Conservation (phyloP, 30 jellyfish, hydroid and myxozoan genomes). For the Morbakka virulenta region DNA sequence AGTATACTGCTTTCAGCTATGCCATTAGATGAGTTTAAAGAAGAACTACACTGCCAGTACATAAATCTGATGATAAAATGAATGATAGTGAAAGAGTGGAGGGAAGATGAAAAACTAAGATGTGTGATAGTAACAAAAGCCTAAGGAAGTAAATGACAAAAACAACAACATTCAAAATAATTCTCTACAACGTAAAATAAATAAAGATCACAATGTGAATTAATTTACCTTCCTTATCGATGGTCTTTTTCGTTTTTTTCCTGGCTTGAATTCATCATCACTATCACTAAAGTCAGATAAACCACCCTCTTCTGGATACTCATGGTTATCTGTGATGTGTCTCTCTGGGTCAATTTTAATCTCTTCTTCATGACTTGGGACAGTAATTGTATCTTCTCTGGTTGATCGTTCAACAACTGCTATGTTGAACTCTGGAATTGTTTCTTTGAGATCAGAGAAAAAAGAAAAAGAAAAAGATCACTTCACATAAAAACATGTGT, state of each 20-base stretch:
- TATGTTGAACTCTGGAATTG: neutral
- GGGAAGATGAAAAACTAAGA: too few species aligned
- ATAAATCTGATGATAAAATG: too few species aligned
- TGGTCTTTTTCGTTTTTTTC: slow-evolving; percentile 54
- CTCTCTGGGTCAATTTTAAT: neutral
- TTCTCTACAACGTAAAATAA: too few species aligned
- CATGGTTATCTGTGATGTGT: slow-evolving; percentile 11
- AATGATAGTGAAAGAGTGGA: too few species aligned
- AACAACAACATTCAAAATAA: too few species aligned
- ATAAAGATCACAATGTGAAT: too few species aligned
- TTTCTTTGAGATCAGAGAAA: neutral
- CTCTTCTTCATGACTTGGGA: neutral
- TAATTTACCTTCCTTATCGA: slow-evolving; percentile 44
- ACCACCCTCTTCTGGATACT: slow-evolving; percentile 54
- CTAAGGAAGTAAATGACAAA: too few species aligned
- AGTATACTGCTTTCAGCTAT: too few species aligned
- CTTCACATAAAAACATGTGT: neutral
- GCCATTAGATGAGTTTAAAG: too few species aligned
- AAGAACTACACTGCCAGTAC: too few species aligned
- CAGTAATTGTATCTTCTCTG: neutral
- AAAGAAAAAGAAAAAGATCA: neutral
- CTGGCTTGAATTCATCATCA: slow-evolving; percentile 90
- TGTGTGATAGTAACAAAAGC: too few species aligned
- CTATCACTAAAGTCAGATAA: slow-evolving; percentile 61
- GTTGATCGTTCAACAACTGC: neutral